Base-by-base conservation (phyloP, 2,888 invertebrate genomes). In the Mesorhabditis spiculigera region DNA sequence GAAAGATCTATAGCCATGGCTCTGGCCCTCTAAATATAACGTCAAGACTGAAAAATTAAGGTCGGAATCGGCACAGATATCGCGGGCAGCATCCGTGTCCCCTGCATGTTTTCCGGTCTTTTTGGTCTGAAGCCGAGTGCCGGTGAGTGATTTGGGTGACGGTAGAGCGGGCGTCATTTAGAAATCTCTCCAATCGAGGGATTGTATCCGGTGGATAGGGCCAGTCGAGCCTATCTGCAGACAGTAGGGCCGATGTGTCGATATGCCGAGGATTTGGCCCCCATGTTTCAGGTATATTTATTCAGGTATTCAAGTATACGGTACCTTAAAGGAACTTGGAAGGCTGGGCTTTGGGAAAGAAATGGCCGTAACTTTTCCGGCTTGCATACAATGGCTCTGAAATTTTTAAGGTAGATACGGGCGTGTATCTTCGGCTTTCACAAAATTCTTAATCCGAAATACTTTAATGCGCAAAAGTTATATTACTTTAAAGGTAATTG, bases 21-120 rank as follows among this genome's bases (percentile, higher is more conserved):
- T 2, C n/a, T 50, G 58, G 10, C n/a, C n/a, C 8, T 50, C 10
- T 50, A 50, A 50, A n/a, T n/a, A 50, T 1, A 50, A 13, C 58
- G n/a, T 50, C n/a, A n/a, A 13, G 10, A 50, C 8, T 50, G n/a
- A 28, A 10, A 50, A 50, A 13, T 50, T 50, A 10, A 50, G 58
- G n/a, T 50, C n/a, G 58, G 58, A 13, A 50, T 50, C n/a, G 58
- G 58, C 8, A 50, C 58, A n/a, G 58, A 50, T 50, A 50, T 50
- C n/a, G 58, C 58, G 58, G 58, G 58, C 8, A 50, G 58, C n/a
- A 50, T 50, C n/a, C 58, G 58, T 50, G 58, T 50, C 58, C 58
- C 58, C n/a, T 50, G 58, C 58, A 50, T 50, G 58, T 50, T 50
- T n/a, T 50, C 58, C 8, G 58, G 58, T 3, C 58, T 50, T n/a